These are phyloP conservation scores for Aphaenogaster ashmeadi DNA, from an alignment of 1,140 invertebrate species.

Conservation along the genomic window DNA sequence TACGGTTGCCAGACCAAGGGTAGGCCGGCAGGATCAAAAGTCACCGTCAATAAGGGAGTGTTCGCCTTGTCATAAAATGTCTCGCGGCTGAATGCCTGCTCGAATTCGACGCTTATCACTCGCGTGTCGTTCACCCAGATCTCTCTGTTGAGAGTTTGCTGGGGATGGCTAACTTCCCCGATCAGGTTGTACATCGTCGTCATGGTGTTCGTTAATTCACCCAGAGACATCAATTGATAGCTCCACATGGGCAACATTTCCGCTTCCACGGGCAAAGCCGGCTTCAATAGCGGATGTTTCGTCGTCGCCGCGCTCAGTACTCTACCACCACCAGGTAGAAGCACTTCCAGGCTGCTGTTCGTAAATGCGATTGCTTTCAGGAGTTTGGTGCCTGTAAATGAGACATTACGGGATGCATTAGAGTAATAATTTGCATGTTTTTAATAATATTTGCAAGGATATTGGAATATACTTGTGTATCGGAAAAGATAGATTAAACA, in stretches of 20 bases:
- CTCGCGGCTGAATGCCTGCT: conserved; percentile 95
- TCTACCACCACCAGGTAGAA: conserved; percentile 90
- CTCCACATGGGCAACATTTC: conserved; percentile 97
- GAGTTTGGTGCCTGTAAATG: conserved; percentile 88
- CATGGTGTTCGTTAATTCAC: conserved; percentile 93
- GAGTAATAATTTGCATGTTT: background rate
- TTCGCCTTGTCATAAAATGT: conserved; percentile 95
- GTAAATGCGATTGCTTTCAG: conserved; percentile 92
- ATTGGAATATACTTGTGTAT: background rate
- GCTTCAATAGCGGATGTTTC: conserved; percentile 95
- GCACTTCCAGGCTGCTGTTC: conserved; percentile 92
- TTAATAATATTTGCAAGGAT: conserved; percentile 5
- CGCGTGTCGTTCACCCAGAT: conserved; percentile 94
- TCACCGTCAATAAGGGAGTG: conserved; percentile 93
- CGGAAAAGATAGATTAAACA: background rate
- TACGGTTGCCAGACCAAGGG: conserved; percentile 93
- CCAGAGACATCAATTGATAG: conserved; percentile 92
- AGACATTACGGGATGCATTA: background rate
- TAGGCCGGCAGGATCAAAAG: conserved; percentile 95
- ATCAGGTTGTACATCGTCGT: conserved; percentile 93
- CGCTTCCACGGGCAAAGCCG: conserved; percentile 95
- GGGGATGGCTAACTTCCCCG: conserved; percentile 93
- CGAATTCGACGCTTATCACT: conserved; percentile 96
- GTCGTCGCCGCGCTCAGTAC: conserved; percentile 92
- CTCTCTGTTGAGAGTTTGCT: conserved; percentile 93